These are phyloP conservation scores for Drosophila acutilabella DNA, from an alignment of 2,888 invertebrate species.

Conservation along the genomic window DNA sequence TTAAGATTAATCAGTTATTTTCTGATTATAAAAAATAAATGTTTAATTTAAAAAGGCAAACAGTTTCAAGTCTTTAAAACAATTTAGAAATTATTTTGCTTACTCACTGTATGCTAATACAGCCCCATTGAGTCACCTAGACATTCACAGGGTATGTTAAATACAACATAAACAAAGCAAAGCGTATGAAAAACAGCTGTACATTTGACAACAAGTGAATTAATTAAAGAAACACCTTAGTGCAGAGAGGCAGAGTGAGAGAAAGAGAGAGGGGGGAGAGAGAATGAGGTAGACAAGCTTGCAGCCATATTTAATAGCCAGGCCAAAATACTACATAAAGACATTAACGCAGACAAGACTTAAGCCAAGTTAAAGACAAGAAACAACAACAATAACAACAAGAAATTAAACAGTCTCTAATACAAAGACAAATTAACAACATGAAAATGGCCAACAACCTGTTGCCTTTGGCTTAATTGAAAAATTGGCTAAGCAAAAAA, in stretches of 20 bases:
- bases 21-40: too few relatives aligned
- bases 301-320: constrained; percentile 56
- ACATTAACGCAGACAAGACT: constrained; percentile 58
- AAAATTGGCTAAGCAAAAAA: constrained; percentile 66
- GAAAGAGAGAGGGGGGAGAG: neutral
- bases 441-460: constrained; percentile 72
- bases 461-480: constrained; percentile 68
- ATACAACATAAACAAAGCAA: constrained; percentile 19
- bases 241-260: neutral
- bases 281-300: neutral
- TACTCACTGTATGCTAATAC: neutral
- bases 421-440: constrained; percentile 70
- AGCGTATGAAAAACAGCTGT: constrained; percentile 38
- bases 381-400: constrained; percentile 25
- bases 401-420: constrained; percentile 25
- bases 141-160: constrained; percentile 26
- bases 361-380: constrained; percentile 45
- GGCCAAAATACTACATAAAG: constrained; percentile 61
- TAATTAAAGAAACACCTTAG: constrained; percentile 71
- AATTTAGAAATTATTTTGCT: neutral
- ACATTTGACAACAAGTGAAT: constrained; percentile 68
- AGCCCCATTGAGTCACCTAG: neutral
- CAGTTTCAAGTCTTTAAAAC: too few relatives aligned
- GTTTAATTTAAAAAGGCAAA: too few relatives aligned
- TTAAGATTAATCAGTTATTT: too few relatives aligned